Percentiles rank a stretch among this genome's conserved stretches.
These are phyloP conservation scores for Clavelina lepadiformis DNA, from an alignment of 23 tunicate genomes.

Conservation along the genomic window DNA sequence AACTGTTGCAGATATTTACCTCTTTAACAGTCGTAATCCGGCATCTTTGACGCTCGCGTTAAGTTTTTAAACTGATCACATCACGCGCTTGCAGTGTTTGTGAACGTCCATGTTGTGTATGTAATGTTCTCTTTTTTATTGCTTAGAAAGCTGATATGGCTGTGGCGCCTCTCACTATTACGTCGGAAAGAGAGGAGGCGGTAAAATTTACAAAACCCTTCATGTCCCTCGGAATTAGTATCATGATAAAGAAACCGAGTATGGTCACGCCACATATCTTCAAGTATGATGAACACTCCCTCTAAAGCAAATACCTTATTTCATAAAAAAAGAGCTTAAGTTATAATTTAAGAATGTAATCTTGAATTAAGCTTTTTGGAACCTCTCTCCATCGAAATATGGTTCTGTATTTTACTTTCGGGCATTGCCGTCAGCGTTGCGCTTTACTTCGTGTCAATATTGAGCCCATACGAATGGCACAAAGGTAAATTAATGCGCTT, in stretches of 20 bases:
- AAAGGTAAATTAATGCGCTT: too few species aligned
- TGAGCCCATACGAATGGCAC: conserved; percentile 64
- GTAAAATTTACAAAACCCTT: conserved; percentile 69
- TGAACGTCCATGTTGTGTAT: too few species aligned
- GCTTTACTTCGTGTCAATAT: conserved; percentile 35
- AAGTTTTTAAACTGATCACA: too few species aligned
- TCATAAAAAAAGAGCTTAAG: too few species aligned
- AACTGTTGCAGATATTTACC: too few species aligned
- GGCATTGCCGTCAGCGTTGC: conserved; percentile 58
- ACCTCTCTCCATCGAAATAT: conserved; percentile 42
- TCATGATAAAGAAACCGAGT: conserved; percentile 61
- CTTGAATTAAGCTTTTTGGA: conserved; percentile 49
- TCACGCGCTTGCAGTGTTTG: too few species aligned
- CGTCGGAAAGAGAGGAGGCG: conserved; percentile 50
- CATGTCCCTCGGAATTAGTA: conserved; percentile 61
- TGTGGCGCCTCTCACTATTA: conserved; percentile 58
- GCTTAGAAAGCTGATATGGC: conserved; percentile 64
- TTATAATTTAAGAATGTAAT: too few species aligned
- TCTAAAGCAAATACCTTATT: too few species aligned
- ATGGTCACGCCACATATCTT: conserved; percentile 35
- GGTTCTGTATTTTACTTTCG: conserved; percentile 60
- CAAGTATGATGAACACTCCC: too few species aligned
- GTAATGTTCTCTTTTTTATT: too few species aligned
- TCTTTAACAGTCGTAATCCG: too few species aligned
- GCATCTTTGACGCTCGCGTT: too few species aligned